Evolutionary conservation across 2,113 vertebrate genomes (phyloP).

Genomic region (Willisornis vidua): DNA sequence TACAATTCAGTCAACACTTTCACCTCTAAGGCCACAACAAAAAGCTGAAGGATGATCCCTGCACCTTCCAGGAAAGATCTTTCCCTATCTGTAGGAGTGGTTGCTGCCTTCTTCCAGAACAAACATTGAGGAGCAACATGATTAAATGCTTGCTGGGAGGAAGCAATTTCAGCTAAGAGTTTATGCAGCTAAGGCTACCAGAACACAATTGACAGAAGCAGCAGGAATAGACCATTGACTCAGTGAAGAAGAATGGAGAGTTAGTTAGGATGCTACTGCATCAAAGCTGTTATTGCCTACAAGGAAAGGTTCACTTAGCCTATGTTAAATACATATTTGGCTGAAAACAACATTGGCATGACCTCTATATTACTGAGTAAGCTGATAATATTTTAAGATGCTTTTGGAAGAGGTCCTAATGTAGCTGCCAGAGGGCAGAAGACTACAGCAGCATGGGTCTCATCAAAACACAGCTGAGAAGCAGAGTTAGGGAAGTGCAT

Average conservation of each 20-base stretch:
- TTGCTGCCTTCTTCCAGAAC: not conserved
- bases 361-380: not conserved
- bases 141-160: not conserved
- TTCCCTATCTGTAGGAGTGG: not conserved
- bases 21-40: not conserved
- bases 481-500: not conserved
- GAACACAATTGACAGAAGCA: not conserved
- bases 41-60: not conserved
- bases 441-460: not conserved
- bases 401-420: not conserved
- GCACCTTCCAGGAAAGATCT: not conserved
- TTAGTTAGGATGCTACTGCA: not conserved
- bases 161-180: not conserved
- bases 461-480: not conserved
- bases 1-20: not conserved
- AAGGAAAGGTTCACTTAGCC: not conserved
- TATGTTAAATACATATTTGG: not conserved
- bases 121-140: not conserved
- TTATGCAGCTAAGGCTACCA: not conserved
- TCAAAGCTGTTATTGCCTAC: not conserved
- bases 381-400: conserved; percentile 7
- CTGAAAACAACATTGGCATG: not conserved
- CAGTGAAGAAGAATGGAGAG: not conserved
- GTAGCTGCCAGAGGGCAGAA: not conserved
- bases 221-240: not conserved